Base-by-base conservation (phyloP, 2,888 invertebrate genomes). In the Atethmia centrago region DNA sequence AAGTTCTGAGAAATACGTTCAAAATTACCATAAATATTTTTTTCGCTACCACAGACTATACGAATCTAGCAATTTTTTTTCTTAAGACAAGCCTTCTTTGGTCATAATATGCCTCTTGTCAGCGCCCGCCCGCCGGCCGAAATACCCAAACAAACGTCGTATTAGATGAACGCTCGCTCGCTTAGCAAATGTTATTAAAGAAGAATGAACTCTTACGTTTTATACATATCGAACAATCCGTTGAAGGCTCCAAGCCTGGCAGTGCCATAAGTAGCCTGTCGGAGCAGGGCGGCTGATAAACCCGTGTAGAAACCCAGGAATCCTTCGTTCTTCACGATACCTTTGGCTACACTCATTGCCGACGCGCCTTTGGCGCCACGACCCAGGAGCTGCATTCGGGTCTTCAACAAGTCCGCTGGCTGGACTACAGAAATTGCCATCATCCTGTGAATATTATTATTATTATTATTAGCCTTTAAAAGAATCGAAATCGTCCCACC, bases 211-310 rank as follows among this genome's bases (percentile, higher is more conserved):
- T 72, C 85, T 67, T 77, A 85, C 85, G 0, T 16, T 70, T 74
- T 75, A 28, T 85, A 53, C 19, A 14, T 31, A 58, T 85, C 99
- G 89, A 98, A 98, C 3, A 99, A 93, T 93, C 97, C 98, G 28
- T 98, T 98, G 93, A 99, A 99, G 83, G 98, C 97, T 64, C 99
- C 99, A 74, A 99, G 97, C 79, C 99, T 97, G 0, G 98, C 98
- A 0, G 99, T 99, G 0, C 99, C 99, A 92, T 99, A 99, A 0
- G 99, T 99, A 0, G 99, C 99, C 92, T 99, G 99, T 72, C 99
- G 96, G 83, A 99, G 96, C 62, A 99, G 95, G 0, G 98, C 99
- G 4, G 99, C 99, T 0, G 98, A 98, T 5, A 99, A 95, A 0
- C 99, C 99, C 47, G 97, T 97, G 93, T 99, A 99, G 83, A 99